Base-by-base conservation (phyloP, 2,797 vertebrate species). In the Epinephelus awoara region DNA sequence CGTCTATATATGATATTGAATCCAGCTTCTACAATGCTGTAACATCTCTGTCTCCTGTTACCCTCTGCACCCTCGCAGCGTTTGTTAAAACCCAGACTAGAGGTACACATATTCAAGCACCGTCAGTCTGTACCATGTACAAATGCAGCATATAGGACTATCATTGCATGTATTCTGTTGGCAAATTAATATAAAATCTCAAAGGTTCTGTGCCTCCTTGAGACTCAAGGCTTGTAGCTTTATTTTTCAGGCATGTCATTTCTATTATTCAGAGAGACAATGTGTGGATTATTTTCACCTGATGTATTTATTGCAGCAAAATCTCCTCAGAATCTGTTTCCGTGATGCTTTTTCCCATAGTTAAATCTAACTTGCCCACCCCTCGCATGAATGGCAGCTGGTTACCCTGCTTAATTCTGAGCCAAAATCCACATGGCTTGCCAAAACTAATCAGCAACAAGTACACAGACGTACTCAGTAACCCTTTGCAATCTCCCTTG, bases 381-480 rank as follows among this genome's bases (percentile, higher is more conserved):
- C 57, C 46, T 80, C 59, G 34, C 58, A 54, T 54, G 46, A 79
- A 50, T 58, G 58, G 77, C 82, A 79, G 85, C 80, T 87, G 80
- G 65, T 71, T 57, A 66, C 40, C 40, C 57, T 77, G 25, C 57
- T 46, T 54, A 65, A 61, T 74, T 79, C 72, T 14, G 62, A 77
- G 83, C 67, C 64, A 82, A 58, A 84, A 66, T 49, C 58, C 49
- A 23, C 67, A 81, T 0, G 8, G 23, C 40, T 67, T 72, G 66
- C 80, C 85, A 75, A 66, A 81, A 80, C 56, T 72, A 85, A 89
- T 88, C 75, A 86, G 65, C 55, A 65, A 67, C 61, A 75, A 85
- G 42, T 71, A 57, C 77, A 77, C 56, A 75, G 77, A 81, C 7
- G n/a, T 56, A 74, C 51, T 64, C 69, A 8, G 38, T 69, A 73